Evolutionary conservation across 2,113 vertebrate genomes (phyloP).

Genomic region (Maccullochella peelii): DNA sequence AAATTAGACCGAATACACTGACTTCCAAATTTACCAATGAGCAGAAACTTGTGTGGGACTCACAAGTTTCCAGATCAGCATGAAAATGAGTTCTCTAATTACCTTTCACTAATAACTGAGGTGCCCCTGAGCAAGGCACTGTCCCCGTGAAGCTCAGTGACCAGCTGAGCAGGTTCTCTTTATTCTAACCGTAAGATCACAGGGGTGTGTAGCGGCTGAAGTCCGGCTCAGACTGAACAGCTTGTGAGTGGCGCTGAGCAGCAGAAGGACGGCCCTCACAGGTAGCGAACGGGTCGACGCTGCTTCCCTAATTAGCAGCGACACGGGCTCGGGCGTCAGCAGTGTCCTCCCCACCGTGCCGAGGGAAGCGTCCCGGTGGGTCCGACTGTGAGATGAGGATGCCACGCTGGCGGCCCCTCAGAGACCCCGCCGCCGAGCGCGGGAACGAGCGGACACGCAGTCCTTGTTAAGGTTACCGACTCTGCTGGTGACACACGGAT

Average conservation of each 20-base stretch:
- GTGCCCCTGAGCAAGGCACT: conserved; percentile 23
- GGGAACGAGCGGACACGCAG: conserved; percentile 33
- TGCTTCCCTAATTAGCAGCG: conserved; percentile 53
- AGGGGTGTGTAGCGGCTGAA: background rate
- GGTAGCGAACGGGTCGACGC: background rate
- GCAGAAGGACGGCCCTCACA: conserved; percentile 3
- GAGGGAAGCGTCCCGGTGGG: conserved; percentile 4
- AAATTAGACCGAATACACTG: background rate
- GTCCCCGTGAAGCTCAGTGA: background rate
- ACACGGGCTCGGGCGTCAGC: background rate
- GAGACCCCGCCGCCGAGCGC: conserved; percentile 28
- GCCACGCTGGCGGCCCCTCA: conserved; percentile 27
- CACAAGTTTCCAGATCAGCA: no score
- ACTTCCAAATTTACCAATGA: no score
- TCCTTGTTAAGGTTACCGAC: conserved; percentile 66
- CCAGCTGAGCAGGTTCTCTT: background rate
- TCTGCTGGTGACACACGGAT: conserved; percentile 64
- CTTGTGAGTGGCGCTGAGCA: background rate
- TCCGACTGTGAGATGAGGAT: conserved; percentile 28
- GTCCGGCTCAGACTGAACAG: no score
- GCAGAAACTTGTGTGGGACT: background rate
- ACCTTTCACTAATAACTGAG: background rate
- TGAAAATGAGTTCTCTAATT: background rate
- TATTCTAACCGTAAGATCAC: no score
- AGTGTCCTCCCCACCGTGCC: conserved; percentile 1